Evolutionary conservation across 2,888 invertebrate genomes (phyloP), one percentile per base, ranked within the genome.

Genomic region (Diloba caeruleocephala): DNA sequence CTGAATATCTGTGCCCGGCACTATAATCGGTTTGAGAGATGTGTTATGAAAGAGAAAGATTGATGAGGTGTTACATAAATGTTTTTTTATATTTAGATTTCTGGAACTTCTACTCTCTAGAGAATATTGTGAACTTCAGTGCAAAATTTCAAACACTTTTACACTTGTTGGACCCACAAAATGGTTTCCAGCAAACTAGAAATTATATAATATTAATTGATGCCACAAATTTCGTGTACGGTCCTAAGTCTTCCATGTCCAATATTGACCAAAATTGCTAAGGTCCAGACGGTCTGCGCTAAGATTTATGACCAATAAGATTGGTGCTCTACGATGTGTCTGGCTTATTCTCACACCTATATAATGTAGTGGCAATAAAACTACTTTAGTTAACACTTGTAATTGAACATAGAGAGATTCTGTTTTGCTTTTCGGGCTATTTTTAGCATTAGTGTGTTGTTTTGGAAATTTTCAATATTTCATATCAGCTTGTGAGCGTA

Each of bases 261-360:
- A 52, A 56, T 52, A 60, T 49, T 56, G 56, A 36, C 66, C 71
- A 33, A 61, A 65, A 67, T 49, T 38, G 38, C 42, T 36, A 31
- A 48, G 48, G 41, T 33, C 36, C 10, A 50, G 37, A 50, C 41
- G 34, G 44, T 49, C 32, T 39, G 10, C 8, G 8, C 25, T 0
- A 52, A 55, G 50, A 67, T 67, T 70, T 65, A 67, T 52, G 49
- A 26, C 52, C 51, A 53, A 59, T 69, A 53, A 54, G 54, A 69
- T 63, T 31, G 53, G 23, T 10, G 8, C 31, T 51, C 31, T 33
- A 33, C 29, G 29, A 29, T 45, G 13, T 19, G 14, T 31, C 25
- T 33, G 25, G 9, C 6, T 26, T 14, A 32, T 23, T 25, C 6
- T 19, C 7, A 21, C 7, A 21, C 21, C 21, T 21, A 21, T 23